Evolutionary conservation across 2,888 invertebrate genomes (phyloP).

Genomic region (Tachina lurida): DNA sequence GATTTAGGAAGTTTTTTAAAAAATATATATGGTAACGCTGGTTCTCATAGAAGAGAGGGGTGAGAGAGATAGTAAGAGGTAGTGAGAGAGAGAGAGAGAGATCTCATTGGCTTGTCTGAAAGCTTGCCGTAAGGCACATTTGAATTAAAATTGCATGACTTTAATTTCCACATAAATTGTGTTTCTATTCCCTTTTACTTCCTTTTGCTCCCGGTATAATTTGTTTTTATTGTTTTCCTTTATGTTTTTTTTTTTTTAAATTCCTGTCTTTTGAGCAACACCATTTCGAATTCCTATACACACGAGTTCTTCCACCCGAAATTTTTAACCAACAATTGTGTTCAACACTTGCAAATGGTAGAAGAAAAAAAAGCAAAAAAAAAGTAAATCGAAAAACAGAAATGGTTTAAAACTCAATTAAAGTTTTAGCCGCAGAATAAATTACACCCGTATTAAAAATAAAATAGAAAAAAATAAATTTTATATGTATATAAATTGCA

Average conservation of each 20-base stretch:
- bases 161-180: no score
- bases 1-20: no score
- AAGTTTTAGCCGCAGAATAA: conserved; percentile 75
- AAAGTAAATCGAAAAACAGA: conserved; percentile 38
- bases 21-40: no score
- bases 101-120: no score
- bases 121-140: no score
- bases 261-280: background rate
- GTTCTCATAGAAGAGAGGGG: no score
- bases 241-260: background rate
- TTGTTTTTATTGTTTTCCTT: background rate
- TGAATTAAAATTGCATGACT: no score
- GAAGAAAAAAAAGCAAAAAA: conserved; percentile 4
- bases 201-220: background rate
- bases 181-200: background rate
- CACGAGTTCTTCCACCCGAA: conserved; percentile 17
- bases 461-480: conserved; percentile 28
- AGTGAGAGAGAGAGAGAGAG: no score
- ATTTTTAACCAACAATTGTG: conserved; percentile 34
- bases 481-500: conserved; percentile 4
- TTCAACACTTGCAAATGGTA: conserved; percentile 8
- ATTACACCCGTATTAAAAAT: conserved; percentile 71
- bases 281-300: background rate
- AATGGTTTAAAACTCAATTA: conserved; percentile 75
- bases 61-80: no score